phyloP scores from a whole-genome alignment of 2,113 vertebrate genomes.

The Bos javanicus region DNA sequence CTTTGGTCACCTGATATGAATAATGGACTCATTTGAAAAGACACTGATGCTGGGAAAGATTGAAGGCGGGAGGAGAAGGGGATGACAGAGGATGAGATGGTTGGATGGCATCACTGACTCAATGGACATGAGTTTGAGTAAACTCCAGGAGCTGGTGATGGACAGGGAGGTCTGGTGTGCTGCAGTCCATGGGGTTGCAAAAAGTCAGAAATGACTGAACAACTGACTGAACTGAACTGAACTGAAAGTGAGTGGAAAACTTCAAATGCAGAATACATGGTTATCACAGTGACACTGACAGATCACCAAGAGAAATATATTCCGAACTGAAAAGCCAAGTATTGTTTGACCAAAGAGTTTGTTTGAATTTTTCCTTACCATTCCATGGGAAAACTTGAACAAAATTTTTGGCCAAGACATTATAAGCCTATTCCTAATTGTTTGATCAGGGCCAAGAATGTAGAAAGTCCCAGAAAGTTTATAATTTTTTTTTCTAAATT shows the following conservation, averaged over 20 bases:
- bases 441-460: neutral
- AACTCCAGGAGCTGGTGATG: neutral
- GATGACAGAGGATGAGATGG: neutral
- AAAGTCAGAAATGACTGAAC: accelerated
- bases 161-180: neutral
- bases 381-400: neutral
- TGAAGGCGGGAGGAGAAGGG: neutral
- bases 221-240: neutral
- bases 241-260: neutral
- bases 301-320: neutral
- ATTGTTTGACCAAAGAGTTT: neutral
- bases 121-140: neutral
- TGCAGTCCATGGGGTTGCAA: neutral
- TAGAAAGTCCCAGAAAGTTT: neutral
- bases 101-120: neutral
- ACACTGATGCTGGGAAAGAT: neutral
- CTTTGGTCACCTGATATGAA: neutral
- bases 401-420: neutral
- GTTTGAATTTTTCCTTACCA: neutral
- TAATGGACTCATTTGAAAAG: neutral
- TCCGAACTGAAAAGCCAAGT: neutral
- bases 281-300: neutral
- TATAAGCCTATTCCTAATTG: neutral
- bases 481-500: neutral
- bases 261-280: neutral